These are phyloP conservation scores for Sarcophaga bullata DNA, from an alignment of 1,140 invertebrate genomes.

Conservation along the genomic window DNA sequence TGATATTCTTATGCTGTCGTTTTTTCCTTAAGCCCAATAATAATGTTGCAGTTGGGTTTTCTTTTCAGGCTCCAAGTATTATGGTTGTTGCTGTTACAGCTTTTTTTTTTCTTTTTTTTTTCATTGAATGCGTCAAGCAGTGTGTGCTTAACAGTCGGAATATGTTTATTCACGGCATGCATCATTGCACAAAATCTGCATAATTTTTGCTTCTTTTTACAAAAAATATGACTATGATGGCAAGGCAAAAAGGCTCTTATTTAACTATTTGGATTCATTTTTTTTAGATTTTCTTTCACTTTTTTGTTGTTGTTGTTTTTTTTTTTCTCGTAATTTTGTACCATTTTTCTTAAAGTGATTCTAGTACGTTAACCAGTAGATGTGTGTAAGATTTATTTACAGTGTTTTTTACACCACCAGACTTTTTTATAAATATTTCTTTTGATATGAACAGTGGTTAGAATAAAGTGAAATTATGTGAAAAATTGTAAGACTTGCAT, in stretches of 20 bases:
- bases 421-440: not conserved
- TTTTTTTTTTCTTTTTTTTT: not conserved
- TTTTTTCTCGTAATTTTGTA: not conserved
- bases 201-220: conserved; percentile 39
- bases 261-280: too few relatives aligned
- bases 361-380: conserved; percentile 7
- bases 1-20: not conserved
- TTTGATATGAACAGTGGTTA: not conserved
- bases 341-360: conserved; percentile 3
- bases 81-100: not conserved
- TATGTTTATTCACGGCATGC: conserved; percentile 47
- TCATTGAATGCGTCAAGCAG: conserved; percentile 27
- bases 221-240: too few relatives aligned
- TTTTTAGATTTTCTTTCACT: too few relatives aligned
- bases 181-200: conserved; percentile 47
- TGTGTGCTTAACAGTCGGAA: conserved; percentile 38
- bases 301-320: too few relatives aligned
- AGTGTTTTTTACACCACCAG: not conserved
- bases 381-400: conserved; percentile 8
- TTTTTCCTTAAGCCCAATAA: not conserved
- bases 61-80: not conserved
- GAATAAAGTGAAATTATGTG: too few relatives aligned
- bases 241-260: too few relatives aligned
- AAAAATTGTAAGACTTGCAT: too few relatives aligned
- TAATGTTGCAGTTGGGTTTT: not conserved